Percentiles rank a stretch among this genome's conserved stretches.
Conservation (phyloP, 2,797 vertebrate genomes). For the Hoplostethus atlanticus region DNA sequence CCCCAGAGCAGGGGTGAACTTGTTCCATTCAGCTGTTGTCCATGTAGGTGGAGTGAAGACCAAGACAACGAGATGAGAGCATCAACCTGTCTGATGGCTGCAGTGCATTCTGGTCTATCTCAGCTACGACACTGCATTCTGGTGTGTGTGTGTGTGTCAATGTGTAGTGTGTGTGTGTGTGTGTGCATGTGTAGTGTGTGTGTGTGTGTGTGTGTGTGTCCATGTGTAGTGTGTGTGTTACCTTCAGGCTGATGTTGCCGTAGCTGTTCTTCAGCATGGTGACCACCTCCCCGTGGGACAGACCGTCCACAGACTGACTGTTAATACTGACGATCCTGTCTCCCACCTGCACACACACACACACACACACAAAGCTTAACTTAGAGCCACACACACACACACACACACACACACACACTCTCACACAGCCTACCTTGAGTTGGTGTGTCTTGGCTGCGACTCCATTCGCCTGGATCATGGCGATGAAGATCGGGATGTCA, state of each 20-base stretch:
- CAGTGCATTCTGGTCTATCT: too few species aligned
- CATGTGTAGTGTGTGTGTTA: constrained; percentile 65
- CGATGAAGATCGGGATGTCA: constrained; percentile 95
- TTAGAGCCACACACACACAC: constrained; percentile 15
- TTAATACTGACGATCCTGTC: constrained; percentile 97
- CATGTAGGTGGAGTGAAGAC: too few species aligned
- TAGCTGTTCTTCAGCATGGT: constrained; percentile 94
- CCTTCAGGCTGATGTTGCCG: constrained; percentile 92
- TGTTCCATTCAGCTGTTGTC: too few species aligned
- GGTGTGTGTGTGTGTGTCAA: background rate
- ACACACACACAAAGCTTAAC: background rate
- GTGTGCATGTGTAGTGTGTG: background rate
- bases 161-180: too few species aligned
- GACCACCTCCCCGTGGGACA: constrained; percentile 92
- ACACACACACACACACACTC: background rate
- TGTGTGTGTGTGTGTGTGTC: constrained; percentile 27
- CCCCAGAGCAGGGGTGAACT: too few species aligned
- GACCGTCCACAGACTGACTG: constrained; percentile 88
- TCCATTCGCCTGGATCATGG: constrained; percentile 97
- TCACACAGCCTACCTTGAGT: constrained; percentile 86
- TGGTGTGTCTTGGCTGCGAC: constrained; percentile 91
- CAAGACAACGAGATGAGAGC: too few species aligned
- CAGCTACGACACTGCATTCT: too few species aligned
- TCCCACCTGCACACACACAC: constrained; percentile 86
- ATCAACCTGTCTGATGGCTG: too few species aligned